These are phyloP conservation scores for Achatina immaculata DNA, from an alignment of 1,140 invertebrate genomes.

Conservation along the genomic window DNA sequence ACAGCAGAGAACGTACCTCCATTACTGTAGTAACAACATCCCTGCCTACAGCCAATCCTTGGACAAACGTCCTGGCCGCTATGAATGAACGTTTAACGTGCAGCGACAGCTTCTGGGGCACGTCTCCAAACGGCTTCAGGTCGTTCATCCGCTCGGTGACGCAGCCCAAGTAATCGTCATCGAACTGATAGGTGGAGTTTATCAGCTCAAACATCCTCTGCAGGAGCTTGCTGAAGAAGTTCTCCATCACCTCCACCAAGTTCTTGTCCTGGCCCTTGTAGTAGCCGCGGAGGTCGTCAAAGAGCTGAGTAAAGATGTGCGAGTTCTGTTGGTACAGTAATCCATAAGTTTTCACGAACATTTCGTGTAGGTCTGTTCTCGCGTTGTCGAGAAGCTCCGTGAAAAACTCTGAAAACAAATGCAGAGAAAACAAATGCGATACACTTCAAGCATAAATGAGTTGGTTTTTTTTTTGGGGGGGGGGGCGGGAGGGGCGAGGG, in stretches of 20 bases:
- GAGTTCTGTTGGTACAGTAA: constrained; percentile 94
- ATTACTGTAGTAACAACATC: constrained; percentile 87
- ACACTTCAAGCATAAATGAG: background rate
- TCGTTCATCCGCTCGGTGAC: constrained; percentile 92
- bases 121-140: constrained; percentile 93
- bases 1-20: constrained; percentile 80
- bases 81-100: constrained; percentile 94
- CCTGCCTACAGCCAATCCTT: constrained; percentile 85
- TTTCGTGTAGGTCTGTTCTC: constrained; percentile 87
- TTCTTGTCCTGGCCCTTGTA: constrained; percentile 82
- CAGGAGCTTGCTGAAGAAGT: constrained; percentile 93
- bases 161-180: constrained; percentile 86
- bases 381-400: constrained; percentile 85
- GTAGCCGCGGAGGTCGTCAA: constrained; percentile 90
- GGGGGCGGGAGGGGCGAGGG: background rate
- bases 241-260: constrained; percentile 87
- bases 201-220: constrained; percentile 95
- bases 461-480: background rate
- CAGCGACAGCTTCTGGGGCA: constrained; percentile 88
- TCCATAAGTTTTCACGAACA: constrained; percentile 96
- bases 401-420: constrained; percentile 82
- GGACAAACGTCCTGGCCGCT: constrained; percentile 92
- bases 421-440: background rate
- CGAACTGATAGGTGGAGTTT: constrained; percentile 90
- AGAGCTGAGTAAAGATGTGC: constrained; percentile 92